Evolutionary conservation across 2,113 vertebrate genomes (phyloP), one percentile per base, ranked within the genome.

Genomic region (Hiodon tergisus): DNA sequence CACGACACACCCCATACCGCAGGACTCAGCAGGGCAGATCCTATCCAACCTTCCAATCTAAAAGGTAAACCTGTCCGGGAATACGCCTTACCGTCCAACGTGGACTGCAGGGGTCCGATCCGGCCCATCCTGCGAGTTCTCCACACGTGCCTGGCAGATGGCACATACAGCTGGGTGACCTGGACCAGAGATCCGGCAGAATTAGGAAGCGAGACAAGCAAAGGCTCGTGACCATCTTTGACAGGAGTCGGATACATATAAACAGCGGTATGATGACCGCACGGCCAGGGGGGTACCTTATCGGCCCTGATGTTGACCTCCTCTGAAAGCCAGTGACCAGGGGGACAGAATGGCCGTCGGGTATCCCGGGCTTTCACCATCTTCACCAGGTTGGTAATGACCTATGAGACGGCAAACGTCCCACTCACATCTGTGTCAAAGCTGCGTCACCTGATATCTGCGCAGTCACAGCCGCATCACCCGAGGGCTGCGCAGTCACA

Each of bases 381-480:
- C 85, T 99, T 99, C 87, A 99, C 97, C 79, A 99, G 89, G 82
- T 97, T 99, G 81, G 96, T 99, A 82, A 98, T 99, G 52, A 99
- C 97, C 97, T 99, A 31, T 31, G 31, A 31, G 31, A 31, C 31
- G 31, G 31, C 31, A 31, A 31, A 31, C 31, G 31, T 31, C 31
- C 31, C 31, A 31, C 2, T 31, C 31, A 31, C 31, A 2, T 31
- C 31, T 31, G 31, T 31, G 31, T 31, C 31, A 31, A 31, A 31
- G 0, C 31, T 2, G 31, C 31, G 31, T 31, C 31, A 31, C 31
- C 31, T 2, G 31, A 31, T n/a, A n/a, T n/a, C 31, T 31, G 31
- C 31, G 31, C 31, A 31, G 31, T 31, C 31, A 31, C 31, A 31
- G 31, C 31, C 31, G 31, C 31, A 2, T 31, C 31, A 31, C 31